Evolutionary conservation across 2,888 invertebrate genomes (phyloP).

Genomic region (Phengaris arion): DNA sequence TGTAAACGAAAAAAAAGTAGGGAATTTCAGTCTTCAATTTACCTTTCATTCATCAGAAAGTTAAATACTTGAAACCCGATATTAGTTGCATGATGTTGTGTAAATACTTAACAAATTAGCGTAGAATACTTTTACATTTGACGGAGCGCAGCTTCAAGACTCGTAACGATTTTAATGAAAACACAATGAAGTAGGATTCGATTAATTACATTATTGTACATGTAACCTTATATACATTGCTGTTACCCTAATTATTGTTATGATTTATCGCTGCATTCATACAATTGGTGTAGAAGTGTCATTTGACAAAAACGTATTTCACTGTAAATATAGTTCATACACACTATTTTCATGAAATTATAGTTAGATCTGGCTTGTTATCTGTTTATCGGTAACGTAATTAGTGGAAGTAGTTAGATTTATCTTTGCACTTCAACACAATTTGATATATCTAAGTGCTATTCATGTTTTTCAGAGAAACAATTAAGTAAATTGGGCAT

Average conservation of each 20-base stretch:
- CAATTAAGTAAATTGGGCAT: not conserved
- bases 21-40: too few relatives aligned
- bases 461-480: not conserved
- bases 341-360: not conserved
- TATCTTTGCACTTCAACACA: slow-evolving; percentile 7
- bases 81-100: not conserved
- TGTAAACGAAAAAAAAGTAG: too few relatives aligned
- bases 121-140: slow-evolving; percentile 21
- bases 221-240: not conserved
- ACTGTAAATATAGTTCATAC: not conserved
- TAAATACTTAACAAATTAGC: too few relatives aligned
- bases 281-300: not conserved
- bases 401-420: slow-evolving; percentile 2
- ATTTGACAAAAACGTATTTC: not conserved
- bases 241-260: too few relatives aligned
- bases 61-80: too few relatives aligned
- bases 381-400: not conserved
- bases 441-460: not conserved
- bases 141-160: slow-evolving; percentile 2
- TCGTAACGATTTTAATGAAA: slow-evolving; percentile 15
- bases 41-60: too few relatives aligned
- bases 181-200: not conserved
- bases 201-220: not conserved
- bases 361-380: not conserved
- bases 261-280: too few relatives aligned